Evolutionary conservation across 1,140 invertebrate species (phyloP), one percentile per base, ranked within the genome.

Genomic region (Galendromus occidentalis): DNA sequence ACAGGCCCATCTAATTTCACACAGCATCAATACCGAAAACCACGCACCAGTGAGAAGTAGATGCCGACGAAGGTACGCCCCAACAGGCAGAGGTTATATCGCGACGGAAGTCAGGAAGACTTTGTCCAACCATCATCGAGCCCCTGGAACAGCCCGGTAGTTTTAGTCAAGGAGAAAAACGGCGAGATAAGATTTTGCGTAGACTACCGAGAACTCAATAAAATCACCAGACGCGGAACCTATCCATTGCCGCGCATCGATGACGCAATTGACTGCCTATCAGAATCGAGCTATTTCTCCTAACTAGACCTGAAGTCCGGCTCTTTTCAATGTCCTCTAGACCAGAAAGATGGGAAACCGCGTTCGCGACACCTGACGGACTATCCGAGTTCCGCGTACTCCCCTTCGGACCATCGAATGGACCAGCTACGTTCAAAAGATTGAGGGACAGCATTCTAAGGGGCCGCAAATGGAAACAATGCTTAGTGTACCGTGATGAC

Each of bases 111-210:
- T 77, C 18, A 28, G 70, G 18, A 71, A 75, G 70, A 71, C 6
- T 73, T 77, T 1, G 74, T 78, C 45, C 66, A 72, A 12, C 68
- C 71, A 42, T 75, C 74, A 22, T 66, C 59, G 9, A 73, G 70
- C 22, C 71, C 75, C 7, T 81, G 74, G 70, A 69, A 73, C 6
- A 76, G 74, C 41, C 78, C 78, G 0, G 71, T 77, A 0, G 68
- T 80, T 0, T 66, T 80, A 25, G 74, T 74, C 0, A 68, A 68
- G 64, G 82, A 82, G 68, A 77, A 75, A 63, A 71, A 80, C 72
- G 71, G 76, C 44, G 66, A 70, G 45, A 71, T 33, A 69, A 75
- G 66, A 67, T 79, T 68, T 78, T 73, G n/a, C 63, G 81, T 20
- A 81, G 81, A 68, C 7, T 20, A 66, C 71, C 65, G 1, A 79